Base-by-base conservation (phyloP, 1,140 invertebrate species). In the Neodiprion fabricii region DNA sequence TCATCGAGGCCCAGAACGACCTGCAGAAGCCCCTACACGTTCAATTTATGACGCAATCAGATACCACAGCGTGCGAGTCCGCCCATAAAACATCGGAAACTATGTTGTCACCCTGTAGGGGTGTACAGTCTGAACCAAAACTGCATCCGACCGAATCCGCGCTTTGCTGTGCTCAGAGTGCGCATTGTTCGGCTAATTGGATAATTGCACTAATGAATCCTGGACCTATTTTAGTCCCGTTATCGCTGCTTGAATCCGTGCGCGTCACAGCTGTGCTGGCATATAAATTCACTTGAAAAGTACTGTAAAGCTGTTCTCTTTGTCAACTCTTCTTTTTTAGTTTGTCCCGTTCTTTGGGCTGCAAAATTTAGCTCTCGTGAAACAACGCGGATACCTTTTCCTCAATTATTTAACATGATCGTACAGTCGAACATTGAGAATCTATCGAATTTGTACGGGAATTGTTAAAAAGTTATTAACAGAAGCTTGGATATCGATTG, bases 41-140 rank as follows among this genome's bases (percentile, higher is more conserved):
- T 84, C 84, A 81, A 85, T 85, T 85, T 85, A 85, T 85, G 83
- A 84, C 81, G 84, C 84, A 85, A 85, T 85, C 83, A 84, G 84
- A 85, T 84, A 85, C 83, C 83, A 78, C 76, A 78, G 81, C 78
- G 81, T 79, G 80, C 80, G 79, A 79, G 78, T 79, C 82, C 81
- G 83, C 82, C 81, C 84, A 84, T 85, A 85, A 85, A 84, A 85
- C 81, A 85, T 81, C 78, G 79, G 77, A 81, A 83, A 84, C 82
- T 84, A 83, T 79, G 79, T 79, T 82, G 81, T 83, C 80, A 80
- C 81, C 83, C 77, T 76, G 77, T 76, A 76, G 80, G 77, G 14
- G 65, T 61, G 79, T 79, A 80, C 81, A 82, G 70, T 81, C 78
- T 73, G 66, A 74, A 77, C 40, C 75, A 79, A 79, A 77, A 78